Conservation (phyloP, 1,140 invertebrate species). For the Eufriesea mexicana region DNA sequence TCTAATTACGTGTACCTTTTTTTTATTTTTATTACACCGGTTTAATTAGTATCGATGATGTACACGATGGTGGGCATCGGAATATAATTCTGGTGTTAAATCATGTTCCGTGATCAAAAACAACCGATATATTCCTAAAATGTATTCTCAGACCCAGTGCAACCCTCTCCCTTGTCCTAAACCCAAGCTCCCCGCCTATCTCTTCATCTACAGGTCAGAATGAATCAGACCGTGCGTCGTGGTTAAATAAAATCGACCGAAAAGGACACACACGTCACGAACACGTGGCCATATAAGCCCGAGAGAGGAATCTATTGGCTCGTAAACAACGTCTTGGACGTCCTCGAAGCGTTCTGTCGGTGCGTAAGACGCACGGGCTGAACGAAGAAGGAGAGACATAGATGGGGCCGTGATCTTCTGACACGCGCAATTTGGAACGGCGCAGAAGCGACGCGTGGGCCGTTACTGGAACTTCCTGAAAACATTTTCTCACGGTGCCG, state of each 20-base stretch:
- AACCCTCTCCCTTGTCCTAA: too few species aligned
- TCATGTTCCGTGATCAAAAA: too few species aligned
- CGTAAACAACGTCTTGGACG: neutral
- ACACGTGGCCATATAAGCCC: neutral
- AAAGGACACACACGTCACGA: neutral
- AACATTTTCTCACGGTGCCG: slow-evolving; percentile 6
- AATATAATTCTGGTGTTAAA: too few species aligned
- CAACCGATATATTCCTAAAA: too few species aligned
- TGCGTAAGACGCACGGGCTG: neutral
- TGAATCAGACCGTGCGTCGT: neutral
- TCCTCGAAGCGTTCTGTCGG: neutral
- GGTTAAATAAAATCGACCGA: neutral
- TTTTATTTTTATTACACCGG: too few species aligned
- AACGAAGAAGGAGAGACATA: neutral
- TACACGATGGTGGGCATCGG: too few species aligned
- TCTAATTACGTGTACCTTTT: too few species aligned
- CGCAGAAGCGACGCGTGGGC: slow-evolving; percentile 14
- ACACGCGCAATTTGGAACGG: slow-evolving; percentile 8
- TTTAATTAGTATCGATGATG: too few species aligned
- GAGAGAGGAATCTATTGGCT: slow-evolving; percentile 1
- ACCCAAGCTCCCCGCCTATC: neutral
- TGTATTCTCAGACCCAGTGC: too few species aligned
- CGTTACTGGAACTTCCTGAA: neutral
- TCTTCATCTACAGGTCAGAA: neutral
- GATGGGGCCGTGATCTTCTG: neutral